Conservation (phyloP, 2,888 invertebrate genomes). For the Volucella zonaria region DNA sequence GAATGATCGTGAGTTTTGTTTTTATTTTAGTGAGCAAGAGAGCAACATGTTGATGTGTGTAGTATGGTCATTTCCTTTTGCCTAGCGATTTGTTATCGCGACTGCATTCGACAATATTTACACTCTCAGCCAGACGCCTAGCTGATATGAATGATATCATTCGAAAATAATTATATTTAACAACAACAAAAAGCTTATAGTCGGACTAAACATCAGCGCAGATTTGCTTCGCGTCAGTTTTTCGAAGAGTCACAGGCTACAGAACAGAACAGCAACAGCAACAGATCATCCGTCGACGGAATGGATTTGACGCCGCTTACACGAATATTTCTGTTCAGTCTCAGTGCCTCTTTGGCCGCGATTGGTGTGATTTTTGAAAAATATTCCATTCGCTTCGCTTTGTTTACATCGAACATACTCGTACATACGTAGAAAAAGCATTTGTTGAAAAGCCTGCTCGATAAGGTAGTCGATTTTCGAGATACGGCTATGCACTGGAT, state of each 20-base stretch:
- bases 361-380: constrained; percentile 38
- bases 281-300: constrained; percentile 31
- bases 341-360: constrained; percentile 45
- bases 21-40: constrained; percentile 2
- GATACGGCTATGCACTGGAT: constrained; percentile 62
- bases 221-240: constrained; percentile 43
- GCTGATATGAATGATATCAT: constrained; percentile 50
- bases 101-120: constrained; percentile 58
- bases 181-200: constrained; percentile 37
- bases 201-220: constrained; percentile 28
- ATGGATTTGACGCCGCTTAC: constrained; percentile 10
- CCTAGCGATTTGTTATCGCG: constrained; percentile 25
- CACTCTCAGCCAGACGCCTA: constrained; percentile 31
- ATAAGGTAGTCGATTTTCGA: constrained; percentile 6
- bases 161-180: constrained; percentile 1
- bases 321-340: constrained; percentile 37
- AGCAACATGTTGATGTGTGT: not conserved
- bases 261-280: not conserved
- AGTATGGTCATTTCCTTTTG: constrained; percentile 4
- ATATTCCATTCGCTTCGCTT: constrained; percentile 22
- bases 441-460: constrained; percentile 15
- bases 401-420: constrained; percentile 37
- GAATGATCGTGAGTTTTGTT: constrained; percentile 9
- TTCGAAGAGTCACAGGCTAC: constrained; percentile 1
- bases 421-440: constrained; percentile 1